A percentile compares a stretch with the other conserved stretches of the same genome.
Conservation (phyloP, 2,888 invertebrate species). For the Amiota communis region DNA sequence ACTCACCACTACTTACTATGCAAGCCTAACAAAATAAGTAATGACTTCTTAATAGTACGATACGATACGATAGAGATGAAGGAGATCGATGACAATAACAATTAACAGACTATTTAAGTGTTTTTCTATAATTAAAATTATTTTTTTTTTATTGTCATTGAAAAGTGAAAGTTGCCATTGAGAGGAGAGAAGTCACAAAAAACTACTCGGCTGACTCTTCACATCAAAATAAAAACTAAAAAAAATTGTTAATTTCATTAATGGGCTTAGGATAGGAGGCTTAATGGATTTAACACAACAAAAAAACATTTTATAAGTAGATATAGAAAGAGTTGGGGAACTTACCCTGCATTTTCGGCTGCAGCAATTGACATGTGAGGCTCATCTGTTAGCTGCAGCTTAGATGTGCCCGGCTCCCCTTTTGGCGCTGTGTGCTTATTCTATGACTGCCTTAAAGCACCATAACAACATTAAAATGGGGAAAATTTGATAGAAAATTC, state of each 20-base stretch:
- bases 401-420: conserved; percentile 70
- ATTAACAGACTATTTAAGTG: no score
- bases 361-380: conserved; percentile 75
- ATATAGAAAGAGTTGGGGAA: conserved; percentile 26
- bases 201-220: background rate
- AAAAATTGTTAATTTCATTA: background rate
- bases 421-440: conserved; percentile 25
- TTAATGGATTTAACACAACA: conserved; percentile 3
- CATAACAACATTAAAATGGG: no score
- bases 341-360: conserved; percentile 75
- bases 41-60: no score
- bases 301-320: background rate
- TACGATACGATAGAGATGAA: no score
- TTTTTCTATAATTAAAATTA: background rate
- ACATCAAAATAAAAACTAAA: background rate
- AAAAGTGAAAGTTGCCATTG: background rate
- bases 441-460: no score
- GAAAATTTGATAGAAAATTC: no score
- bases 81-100: no score
- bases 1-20: no score
- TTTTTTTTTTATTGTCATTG: background rate
- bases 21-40: no score
- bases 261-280: no score
- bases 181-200: background rate
- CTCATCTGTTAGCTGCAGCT: conserved; percentile 74